phyloP scores from a whole-genome alignment of 2,797 vertebrate species.

The Graptemys geographica region DNA sequence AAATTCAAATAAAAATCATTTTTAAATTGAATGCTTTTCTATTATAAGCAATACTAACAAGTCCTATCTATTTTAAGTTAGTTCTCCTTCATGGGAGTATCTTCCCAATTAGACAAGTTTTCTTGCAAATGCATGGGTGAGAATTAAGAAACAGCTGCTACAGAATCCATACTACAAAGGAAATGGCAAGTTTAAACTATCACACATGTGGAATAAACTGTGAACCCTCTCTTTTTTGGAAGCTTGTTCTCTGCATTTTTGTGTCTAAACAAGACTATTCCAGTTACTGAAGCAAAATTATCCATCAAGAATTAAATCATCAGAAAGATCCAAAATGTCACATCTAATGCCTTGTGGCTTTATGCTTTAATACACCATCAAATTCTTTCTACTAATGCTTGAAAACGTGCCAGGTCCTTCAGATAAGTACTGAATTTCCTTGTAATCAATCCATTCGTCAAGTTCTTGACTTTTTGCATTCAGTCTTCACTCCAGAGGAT shows the following conservation, averaged over 20 bases:
- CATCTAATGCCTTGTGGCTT: neutral
- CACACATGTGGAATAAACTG: neutral
- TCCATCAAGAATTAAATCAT: neutral
- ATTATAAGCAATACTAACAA: neutral
- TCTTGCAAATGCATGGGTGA: neutral
- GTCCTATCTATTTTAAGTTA: neutral
- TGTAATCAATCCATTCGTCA: neutral
- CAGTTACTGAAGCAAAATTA: neutral
- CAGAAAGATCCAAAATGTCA: neutral
- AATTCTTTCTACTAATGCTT: neutral
- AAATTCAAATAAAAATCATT: neutral
- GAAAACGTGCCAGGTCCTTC: neutral
- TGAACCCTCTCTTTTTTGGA: neutral
- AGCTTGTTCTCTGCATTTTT: neutral
- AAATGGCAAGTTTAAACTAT: neutral
- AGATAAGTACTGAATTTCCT: neutral
- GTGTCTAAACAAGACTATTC: neutral
- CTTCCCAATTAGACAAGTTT: neutral
- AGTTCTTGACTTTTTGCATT: neutral
- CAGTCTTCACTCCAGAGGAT: neutral
- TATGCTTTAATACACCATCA: neutral
- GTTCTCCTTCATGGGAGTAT: neutral
- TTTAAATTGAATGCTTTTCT: neutral
- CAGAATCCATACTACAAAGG: neutral
- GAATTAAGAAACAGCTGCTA: neutral